These are phyloP conservation scores for Willisornis vidua DNA, from an alignment of 2,113 vertebrate genomes.

Conservation along the genomic window DNA sequence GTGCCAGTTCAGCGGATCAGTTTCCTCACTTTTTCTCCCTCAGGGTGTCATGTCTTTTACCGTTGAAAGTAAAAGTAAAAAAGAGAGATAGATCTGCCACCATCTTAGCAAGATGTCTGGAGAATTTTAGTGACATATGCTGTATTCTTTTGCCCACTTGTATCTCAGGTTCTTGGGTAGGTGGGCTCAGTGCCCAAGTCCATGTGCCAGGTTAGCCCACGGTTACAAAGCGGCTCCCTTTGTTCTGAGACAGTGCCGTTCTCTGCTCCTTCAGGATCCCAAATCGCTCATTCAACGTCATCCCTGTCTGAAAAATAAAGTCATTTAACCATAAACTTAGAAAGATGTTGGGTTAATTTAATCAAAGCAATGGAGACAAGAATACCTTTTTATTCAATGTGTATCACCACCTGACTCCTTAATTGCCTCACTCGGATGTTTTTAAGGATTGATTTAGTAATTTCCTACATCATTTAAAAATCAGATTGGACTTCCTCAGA, in stretches of 20 bases:
- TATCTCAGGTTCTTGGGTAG: constrained; percentile 36
- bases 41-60: constrained; percentile 49
- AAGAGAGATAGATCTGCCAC: constrained; percentile 57
- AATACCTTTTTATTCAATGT: not conserved
- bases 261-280: constrained; percentile 92
- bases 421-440: not conserved
- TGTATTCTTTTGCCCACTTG: constrained; percentile 49
- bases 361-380: not conserved
- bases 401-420: not conserved
- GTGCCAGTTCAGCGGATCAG: not conserved
- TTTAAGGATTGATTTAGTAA: not conserved
- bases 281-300: constrained; percentile 94
- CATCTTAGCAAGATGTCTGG: constrained; percentile 67
- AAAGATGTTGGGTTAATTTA: not conserved
- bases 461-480: not conserved
- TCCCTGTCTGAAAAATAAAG: constrained; percentile 81
- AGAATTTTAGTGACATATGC: constrained; percentile 54
- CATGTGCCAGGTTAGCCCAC: constrained; percentile 77
- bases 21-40: constrained; percentile 40
- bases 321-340: not conserved
- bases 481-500: not conserved
- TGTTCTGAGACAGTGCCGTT: constrained; percentile 78
- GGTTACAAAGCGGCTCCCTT: constrained; percentile 92
- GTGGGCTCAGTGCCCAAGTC: constrained; percentile 27
- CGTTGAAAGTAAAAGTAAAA: constrained; percentile 66